phyloP scores from a whole-genome alignment of 2,797 vertebrate genomes.

The Xyrichtys novacula region DNA sequence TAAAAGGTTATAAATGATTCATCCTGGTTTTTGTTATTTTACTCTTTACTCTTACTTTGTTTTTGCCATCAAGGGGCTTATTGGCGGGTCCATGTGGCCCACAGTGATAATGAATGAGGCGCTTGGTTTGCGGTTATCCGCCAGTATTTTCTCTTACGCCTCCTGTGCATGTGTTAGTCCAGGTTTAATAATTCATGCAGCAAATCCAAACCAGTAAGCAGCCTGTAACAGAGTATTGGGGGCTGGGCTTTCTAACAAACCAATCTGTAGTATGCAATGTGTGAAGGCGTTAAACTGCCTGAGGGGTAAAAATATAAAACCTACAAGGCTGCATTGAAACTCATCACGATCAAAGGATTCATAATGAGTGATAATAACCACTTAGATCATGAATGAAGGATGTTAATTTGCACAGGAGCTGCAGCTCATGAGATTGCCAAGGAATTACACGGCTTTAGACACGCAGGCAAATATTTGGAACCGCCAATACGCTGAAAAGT shows the following conservation, averaged over 20 bases:
- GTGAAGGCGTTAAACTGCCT: constrained; percentile 47
- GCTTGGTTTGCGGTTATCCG: constrained; percentile 11
- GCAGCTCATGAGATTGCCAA: constrained; percentile 55
- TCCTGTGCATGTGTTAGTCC: constrained; percentile 36
- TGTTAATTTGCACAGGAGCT: constrained; percentile 59
- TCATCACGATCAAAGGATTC: constrained; percentile 61
- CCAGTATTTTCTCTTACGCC: constrained; percentile 28
- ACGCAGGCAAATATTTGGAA: constrained; percentile 64
- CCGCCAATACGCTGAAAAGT: constrained; percentile 75
- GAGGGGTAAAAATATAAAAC: constrained; percentile 65
- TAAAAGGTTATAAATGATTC: constrained; percentile 44
- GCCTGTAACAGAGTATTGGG: constrained; percentile 46
- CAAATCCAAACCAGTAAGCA: constrained; percentile 51
- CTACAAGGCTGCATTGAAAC: constrained; percentile 45
- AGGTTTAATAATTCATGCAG: constrained; percentile 67
- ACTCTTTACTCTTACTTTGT: constrained; percentile 10
- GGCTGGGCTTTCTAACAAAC: constrained; percentile 53
- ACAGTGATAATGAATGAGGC: constrained; percentile 6
- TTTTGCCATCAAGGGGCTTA: constrained; percentile 56
- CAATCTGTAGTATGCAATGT: constrained; percentile 41
- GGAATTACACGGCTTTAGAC: constrained; percentile 66
- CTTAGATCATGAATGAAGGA: constrained; percentile 60
- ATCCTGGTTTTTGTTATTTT: constrained; percentile 36
- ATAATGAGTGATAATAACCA: constrained; percentile 71
- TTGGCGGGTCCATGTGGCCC: constrained; percentile 49